Evolutionary conservation across 2,888 invertebrate species (phyloP), one percentile per base, ranked within the genome.

Genomic region (Tetranychus piercei): DNA sequence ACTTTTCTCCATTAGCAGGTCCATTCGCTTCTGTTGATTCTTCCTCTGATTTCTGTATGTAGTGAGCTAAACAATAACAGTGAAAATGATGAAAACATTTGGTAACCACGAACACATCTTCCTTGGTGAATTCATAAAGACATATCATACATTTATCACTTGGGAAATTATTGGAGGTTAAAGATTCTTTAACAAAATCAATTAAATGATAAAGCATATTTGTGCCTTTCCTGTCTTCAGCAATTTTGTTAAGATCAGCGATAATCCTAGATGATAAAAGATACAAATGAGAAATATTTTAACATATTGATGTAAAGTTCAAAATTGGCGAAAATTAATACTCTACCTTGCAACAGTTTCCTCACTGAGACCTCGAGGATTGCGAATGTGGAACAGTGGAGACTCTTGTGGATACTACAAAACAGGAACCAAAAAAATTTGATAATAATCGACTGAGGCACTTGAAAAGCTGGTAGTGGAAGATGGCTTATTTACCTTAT

Each of bases 71-170:
- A 43, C 72, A 72, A 34, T 72, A 72, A 34, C 55, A 44, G 72
- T 72, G 72, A 55, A 72, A 72, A 55, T 72, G 55, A 72, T 72
- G 72, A 34, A 44, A 72, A 43, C 72, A 72, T 22, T 72, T 20
- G 72, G 72, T 72, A 22, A 20, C 34, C 22, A 55, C 55, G 72
- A 72, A 72, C 6, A 18, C 15, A 34, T 72, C 72, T 18, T 55
- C 72, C 44, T 72, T 44, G 23, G 44, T 44, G 72, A 72, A 72
- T 11, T 72, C 72, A 43, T 72, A 72, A 9, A 72, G 44, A 34
- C 72, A 72, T 20, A 72, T 72, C 44, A 55, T 44, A 34, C 72
- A 72, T 44, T 44, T 72, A 55, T 34, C 72, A 34, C 72, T 43
- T 44, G 72, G 72, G n/a, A 44, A 44, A n/a, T 72, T 72, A 22